Base-by-base conservation (phyloP, 2,113 vertebrate genomes). In the Rhagologus leucostigma region DNA sequence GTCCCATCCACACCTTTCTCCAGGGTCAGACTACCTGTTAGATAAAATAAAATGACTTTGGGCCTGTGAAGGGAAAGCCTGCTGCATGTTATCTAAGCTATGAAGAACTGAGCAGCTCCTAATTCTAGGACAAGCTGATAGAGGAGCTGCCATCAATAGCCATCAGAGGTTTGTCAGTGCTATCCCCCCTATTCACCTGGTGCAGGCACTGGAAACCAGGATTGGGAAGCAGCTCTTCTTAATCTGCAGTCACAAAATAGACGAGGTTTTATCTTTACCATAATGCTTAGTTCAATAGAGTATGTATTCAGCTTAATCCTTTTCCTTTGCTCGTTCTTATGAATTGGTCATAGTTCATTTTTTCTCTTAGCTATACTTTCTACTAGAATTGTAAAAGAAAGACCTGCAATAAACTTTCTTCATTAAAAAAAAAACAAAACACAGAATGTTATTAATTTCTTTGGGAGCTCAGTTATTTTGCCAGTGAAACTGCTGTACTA, bases 361-460 rank as follows among this genome's bases (percentile, higher is more conserved):
- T 98, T 93, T 94, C 89, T 96, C 96, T 96, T 96, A 97, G 94
- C 80, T 96, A 90, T 96, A 97, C 97, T 98, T 98, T 98, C 95
- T 97, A 98, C 96, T 96, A 89, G 97, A 97, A 97, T 91, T 98
- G 96, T 95, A 96, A 96, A 93, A 95, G 67, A 88, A 32, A 93
- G 92, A 98, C 71, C 97, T 97, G 96, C 98, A 98, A 98, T 98
- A 97, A 98, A 98, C 94, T 98, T 95, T 97, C 95, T 97, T 97
- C 97, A 97, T 90, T 91, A 62, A 95, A 97, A 95, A 79, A 79
- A 67, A 23, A 5, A 3, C 26, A 56, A 29, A 50, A 24, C 13
- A 49, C 49, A 41, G 9, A 33, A 46, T 33, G 35, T 67, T 17
- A 69, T 75, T 94, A 3, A 35, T 93, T 87, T 94, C 30, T 80